A percentile compares a stretch with the other conserved stretches of the same genome.
Evolutionary conservation across 2,113 vertebrate species (phyloP).

Genomic region (Pholis gunnellus): DNA sequence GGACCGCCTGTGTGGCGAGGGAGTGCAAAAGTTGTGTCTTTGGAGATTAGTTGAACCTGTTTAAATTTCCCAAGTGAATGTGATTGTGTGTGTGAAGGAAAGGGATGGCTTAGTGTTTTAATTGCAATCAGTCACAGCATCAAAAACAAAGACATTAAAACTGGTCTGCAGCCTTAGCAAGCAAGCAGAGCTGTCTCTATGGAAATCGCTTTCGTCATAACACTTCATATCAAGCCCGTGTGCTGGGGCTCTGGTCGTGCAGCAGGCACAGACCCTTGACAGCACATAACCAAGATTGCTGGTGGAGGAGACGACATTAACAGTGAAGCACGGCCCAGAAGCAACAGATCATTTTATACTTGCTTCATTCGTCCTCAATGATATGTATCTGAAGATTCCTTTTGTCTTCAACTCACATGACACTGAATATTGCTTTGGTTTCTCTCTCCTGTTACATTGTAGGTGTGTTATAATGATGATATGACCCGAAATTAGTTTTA

Average conservation of each 20-base stretch:
- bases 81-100: not conserved
- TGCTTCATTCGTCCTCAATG: not conserved
- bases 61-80: not conserved
- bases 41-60: not conserved
- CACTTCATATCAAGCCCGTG: slow-evolving; percentile 59
- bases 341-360: slow-evolving; percentile 25
- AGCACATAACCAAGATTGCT: slow-evolving; percentile 58
- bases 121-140: not conserved
- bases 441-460: not conserved
- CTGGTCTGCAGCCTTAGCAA: slow-evolving; percentile 53
- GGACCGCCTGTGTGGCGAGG: not conserved
- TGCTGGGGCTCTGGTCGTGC: slow-evolving; percentile 57
- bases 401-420: not conserved
- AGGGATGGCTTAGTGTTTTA: not conserved
- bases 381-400: slow-evolving; percentile 6
- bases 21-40: not conserved
- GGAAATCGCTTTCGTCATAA: slow-evolving; percentile 82
- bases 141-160: slow-evolving; percentile 19
- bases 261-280: slow-evolving; percentile 63
- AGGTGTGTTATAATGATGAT: slow-evolving; percentile 18
- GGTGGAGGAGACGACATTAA: slow-evolving; percentile 47
- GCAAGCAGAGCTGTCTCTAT: slow-evolving; percentile 77
- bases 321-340: slow-evolving; percentile 23
- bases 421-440: not conserved
- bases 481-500: slow-evolving; percentile 14